A percentile compares a stretch with the other conserved stretches of the same genome.
Conservation (phyloP, 2,113 vertebrate genomes). For the Podocnemis expansa region DNA sequence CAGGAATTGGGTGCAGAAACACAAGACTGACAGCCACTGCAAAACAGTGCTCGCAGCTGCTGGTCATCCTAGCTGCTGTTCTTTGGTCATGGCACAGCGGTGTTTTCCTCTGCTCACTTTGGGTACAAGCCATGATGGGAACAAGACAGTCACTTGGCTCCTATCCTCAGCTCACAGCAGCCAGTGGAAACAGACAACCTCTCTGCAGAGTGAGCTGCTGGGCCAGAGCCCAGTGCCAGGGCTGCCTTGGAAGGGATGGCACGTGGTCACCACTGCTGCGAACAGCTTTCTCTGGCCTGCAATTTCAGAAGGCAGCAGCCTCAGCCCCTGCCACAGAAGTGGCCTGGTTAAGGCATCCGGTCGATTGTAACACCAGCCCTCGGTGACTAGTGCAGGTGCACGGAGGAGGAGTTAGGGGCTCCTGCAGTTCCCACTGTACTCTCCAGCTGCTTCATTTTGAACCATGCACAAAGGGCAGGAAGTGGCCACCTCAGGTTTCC, state of each 20-base stretch:
- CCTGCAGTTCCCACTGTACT: not conserved
- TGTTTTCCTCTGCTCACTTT: not conserved
- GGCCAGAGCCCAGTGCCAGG: not conserved
- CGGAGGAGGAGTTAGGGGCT: not conserved
- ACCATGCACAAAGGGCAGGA: not conserved
- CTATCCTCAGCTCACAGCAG: accelerated
- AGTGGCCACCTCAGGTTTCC: not conserved
- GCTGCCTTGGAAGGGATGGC: not conserved
- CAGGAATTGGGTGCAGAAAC: not conserved
- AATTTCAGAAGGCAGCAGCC: not conserved
- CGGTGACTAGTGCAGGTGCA: not conserved
- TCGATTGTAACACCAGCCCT: not conserved
- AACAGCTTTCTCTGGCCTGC: not conserved
- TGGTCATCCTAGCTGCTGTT: not conserved
- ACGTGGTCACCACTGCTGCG: not conserved
- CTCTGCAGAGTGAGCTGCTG: not conserved
- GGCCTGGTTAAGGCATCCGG: not conserved
- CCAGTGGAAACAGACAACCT: not conserved
- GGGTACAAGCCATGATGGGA: not conserved
- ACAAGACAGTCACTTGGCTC: not conserved
- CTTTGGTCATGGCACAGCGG: too few relatives aligned
- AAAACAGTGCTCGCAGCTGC: not conserved
- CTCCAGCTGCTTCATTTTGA: not conserved
- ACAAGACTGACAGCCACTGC: not conserved
- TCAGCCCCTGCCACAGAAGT: accelerated